Percentiles rank a stretch among this genome's conserved stretches.
Conservation (phyloP, 2,113 vertebrate species). For the human region GRCh38 chr7:30806501-30807000, state of each 20-base stretch:
- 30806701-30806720: not conserved
- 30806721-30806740: not conserved
- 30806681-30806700: not conserved
- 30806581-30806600: not conserved
- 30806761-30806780: not conserved
- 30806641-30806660: not conserved
- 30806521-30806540: not conserved
- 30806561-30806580: not conserved
- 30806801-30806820: not conserved
- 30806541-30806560: not conserved
- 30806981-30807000: not conserved
- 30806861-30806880: too few species aligned
- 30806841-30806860: not conserved
- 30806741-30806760: not conserved
- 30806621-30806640: not conserved
- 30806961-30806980: not conserved
- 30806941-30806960: not conserved
- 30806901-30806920: not conserved
- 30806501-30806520: not conserved
- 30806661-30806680: not conserved
- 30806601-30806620: not conserved
- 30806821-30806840: not conserved
- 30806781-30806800: rapidly evolving
- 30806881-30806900: not conserved
- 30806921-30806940: not conserved